Evolutionary conservation across 1,140 invertebrate species (phyloP).

Genomic region (Dufourea novaeangliae): DNA sequence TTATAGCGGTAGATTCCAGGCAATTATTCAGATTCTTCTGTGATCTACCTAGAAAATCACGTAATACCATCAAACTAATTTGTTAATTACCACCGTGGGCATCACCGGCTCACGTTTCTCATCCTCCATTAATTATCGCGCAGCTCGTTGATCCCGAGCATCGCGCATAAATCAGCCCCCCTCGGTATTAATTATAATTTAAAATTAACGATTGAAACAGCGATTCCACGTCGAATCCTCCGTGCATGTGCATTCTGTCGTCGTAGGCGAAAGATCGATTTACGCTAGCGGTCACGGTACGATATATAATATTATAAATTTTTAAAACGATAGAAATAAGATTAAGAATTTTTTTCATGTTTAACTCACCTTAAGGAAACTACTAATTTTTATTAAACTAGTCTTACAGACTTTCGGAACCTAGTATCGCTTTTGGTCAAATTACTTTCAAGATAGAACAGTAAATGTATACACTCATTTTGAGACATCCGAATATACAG

Average conservation of each 20-base stretch:
- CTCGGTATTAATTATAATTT: conserved; percentile 6
- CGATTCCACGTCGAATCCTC: not conserved
- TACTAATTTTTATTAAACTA: too few relatives aligned
- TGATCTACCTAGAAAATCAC: not conserved
- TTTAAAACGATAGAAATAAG: too few relatives aligned
- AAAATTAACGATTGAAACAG: conserved; percentile 2
- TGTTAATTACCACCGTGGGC: not conserved
- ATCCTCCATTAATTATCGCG: conserved; percentile 5
- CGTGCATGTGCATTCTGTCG: not conserved
- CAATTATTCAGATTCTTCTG: not conserved
- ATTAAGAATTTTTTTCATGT: too few relatives aligned
- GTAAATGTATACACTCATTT: too few relatives aligned
- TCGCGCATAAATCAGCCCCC: not conserved
- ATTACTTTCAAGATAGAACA: too few relatives aligned
- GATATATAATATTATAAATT: too few relatives aligned
- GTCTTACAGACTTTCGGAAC: too few relatives aligned
- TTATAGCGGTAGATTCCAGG: not conserved
- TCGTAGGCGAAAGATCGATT: not conserved
- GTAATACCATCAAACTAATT: not conserved
- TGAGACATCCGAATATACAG: too few relatives aligned
- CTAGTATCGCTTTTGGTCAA: too few relatives aligned
- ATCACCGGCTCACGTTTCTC: not conserved
- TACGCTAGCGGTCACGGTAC: too few relatives aligned
- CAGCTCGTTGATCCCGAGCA: not conserved
- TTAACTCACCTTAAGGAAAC: too few relatives aligned